Percentiles rank a stretch among this genome's conserved stretches.
Evolutionary conservation across 2,888 invertebrate species (phyloP).

Genomic region (Tryphoninae sp.): DNA sequence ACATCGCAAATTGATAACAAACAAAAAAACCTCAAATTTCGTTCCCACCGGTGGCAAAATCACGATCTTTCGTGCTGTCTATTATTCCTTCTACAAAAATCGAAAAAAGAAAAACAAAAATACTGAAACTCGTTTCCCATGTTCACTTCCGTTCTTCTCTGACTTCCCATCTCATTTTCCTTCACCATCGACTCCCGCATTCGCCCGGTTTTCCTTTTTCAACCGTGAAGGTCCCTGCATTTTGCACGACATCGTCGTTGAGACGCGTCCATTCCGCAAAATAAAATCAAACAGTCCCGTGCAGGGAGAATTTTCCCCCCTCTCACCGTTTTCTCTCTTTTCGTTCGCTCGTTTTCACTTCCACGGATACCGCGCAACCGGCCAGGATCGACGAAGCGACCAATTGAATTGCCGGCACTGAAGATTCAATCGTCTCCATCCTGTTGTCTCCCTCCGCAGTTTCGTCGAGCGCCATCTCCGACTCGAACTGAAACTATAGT

Average conservation of each 20-base stretch:
- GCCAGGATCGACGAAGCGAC: slow-evolving; percentile 55
- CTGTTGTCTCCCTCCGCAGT: not conserved
- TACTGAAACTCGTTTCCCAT: not conserved
- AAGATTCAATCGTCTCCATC: slow-evolving; percentile 69
- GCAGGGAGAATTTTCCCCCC: not conserved
- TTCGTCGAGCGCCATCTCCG: slow-evolving; percentile 10
- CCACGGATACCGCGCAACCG: slow-evolving; percentile 34
- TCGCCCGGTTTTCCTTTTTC: slow-evolving; percentile 8
- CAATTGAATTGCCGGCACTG: slow-evolving; percentile 69
- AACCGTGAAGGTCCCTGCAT: slow-evolving; percentile 21
- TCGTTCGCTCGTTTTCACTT: slow-evolving; percentile 47
- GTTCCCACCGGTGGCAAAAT: not conserved
- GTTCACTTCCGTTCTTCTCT: slow-evolving; percentile 26
- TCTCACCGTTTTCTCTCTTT: slow-evolving; percentile 1
- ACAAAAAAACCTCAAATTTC: too few relatives aligned
- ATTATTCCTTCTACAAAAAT: not conserved
- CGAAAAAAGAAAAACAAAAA: slow-evolving; percentile 12
- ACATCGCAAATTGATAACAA: too few relatives aligned
- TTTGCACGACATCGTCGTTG: slow-evolving; percentile 18
- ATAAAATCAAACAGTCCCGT: slow-evolving; percentile 52
- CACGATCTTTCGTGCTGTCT: not conserved
- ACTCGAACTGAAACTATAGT: not conserved
- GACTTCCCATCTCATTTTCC: slow-evolving; percentile 28
- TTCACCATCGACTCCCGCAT: slow-evolving; percentile 20
- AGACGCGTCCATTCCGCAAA: slow-evolving; percentile 48